Evolutionary conservation across 2,797 vertebrate species (phyloP), one percentile per base, ranked within the genome.

Genomic region (Emydoidea blandingii): DNA sequence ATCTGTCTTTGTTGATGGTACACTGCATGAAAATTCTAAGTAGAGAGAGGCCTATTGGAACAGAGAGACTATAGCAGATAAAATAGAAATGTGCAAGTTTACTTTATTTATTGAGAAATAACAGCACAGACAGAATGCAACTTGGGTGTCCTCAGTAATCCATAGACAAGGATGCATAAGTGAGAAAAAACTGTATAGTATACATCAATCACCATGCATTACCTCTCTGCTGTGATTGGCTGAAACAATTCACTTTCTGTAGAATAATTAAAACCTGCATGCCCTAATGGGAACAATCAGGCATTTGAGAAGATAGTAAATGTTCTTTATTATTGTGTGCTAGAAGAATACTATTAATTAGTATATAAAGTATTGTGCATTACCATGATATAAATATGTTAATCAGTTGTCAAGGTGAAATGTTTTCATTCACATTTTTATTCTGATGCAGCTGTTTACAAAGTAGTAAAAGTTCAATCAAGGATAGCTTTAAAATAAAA

Each of bases 241-340:
- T 95, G 88, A 96, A 79, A 88, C 78, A 95, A 92, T 95, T 95
- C 56, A 91, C 84, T 95, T 96, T 93, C 87, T 79, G 37, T 82
- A 50, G 90, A 96, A 97, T 97, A 97, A 97, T 97, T 95, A 96
- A 97, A 96, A 96, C 41, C 72, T 94, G 59, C 72, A 81, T 93
- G 79, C 78, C 79, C 91, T 96, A 96, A 92, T 96, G 92, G 83
- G 89, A 96, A 79, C 81, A 81, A 87, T 89, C 59, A 96, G 92
- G 93, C 83, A 93, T 92, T 91, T 96, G 92, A 95, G 85, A 92
- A 95, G 92, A 94, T 89, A 96, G 82, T 78, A 94, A 94, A 92
- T 82, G 79, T 90, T 96, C 34, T 90, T 97, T 94, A 96, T 86
- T 68, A 81, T 94, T 29, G 5, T 86, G 83, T 95, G 74, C 74